Evolutionary conservation across 2,888 invertebrate genomes (phyloP), one percentile per base, ranked within the genome.

Genomic region (Napeogenes sylphis): DNA sequence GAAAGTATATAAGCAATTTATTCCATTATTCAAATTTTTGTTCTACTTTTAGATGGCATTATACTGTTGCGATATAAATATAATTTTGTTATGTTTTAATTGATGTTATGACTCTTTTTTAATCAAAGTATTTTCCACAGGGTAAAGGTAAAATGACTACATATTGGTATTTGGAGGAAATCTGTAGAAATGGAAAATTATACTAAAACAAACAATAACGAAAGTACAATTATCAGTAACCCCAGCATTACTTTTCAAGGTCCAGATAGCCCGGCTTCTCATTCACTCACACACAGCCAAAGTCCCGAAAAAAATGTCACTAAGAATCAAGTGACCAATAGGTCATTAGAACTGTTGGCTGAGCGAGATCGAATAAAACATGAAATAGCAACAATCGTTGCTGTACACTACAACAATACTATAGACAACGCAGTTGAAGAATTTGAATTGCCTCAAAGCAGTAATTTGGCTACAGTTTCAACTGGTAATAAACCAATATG

Each of bases 361-460:
- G 87, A 89, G 69, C 76, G 89, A 68, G 85, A 89, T 13, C 83
- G 89, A 38, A 89, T 89, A 13, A 90, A 90, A 70, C 87, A 89
- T 55, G 88, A 90, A 73, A 90, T 90, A 72, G 90, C 89, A 35
- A 85, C 87, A 2, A 88, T 87, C 47, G 87, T 90, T 13, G 90
- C 90, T 0, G 89, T 87, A 73, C 90, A 90, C 68, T 78, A 89
- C 2, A 85, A 90, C 6, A 87, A 89, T 67, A 90, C 89, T 61
- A 87, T 90, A 30, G 89, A 90, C 65, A 85, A 73, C 38, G 87
- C 87, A 45, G 87, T 89, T 0, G 77, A 81, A 70, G 89, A 89
- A 71, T 87, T 89, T 63, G 78, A 85, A 65, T 82, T 88, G 73
- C 87, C 88, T 6, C 86, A 86, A 73, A 87, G 85, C 61, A 85